Base-by-base conservation (phyloP, 2,888 invertebrate genomes). In the Ditylenchus weischeri region DNA sequence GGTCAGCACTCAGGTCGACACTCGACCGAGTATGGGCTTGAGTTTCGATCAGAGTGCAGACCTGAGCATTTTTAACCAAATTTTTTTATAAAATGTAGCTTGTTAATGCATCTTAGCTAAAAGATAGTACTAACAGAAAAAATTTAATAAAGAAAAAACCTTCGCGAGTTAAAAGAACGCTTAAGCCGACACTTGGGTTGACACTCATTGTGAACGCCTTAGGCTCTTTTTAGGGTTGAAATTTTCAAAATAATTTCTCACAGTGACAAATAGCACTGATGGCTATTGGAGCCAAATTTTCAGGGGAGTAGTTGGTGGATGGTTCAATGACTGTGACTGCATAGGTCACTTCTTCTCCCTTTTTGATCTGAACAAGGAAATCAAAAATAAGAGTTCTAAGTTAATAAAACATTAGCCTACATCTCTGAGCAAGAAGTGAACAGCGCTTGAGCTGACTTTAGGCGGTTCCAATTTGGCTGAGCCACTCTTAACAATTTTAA, bases 271-370 rank as follows among this genome's bases (percentile, higher is more conserved):
- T 72, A 0, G 78, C 79, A 50, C 65, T 66, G 51, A 80, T 75
- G 0, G 76, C 74, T 10, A 80, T 75, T 2, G 80, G 79, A 7
- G 80, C 80, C 19, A 78, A 68, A 50, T 75, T 66, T 13, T 70
- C 68, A 0, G 79, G 79, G 10, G 73, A 69, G 50, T 78, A 77
- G 11, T 68, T 60, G 23, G 57, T 57, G 0, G 29, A 48, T 0
- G 80, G 78, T 63, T 79, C 79, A n/a, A 63, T 66, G 0, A 79
- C 29, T 19, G 71, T 70, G 3, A 79, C 66, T 57, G 70, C 59
- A 60, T 76, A 76, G 18, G 35, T 38, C 13, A 64, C 43, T 19
- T 38, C 13, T 18, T 19, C 21, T 43, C 72, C 69, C 49, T 71
- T 62, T 19, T 59, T 7, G 18, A 50, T 15, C 23, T 36, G 15